Percentiles rank a stretch among this genome's conserved stretches.
These are phyloP conservation scores for Pollenia angustigena DNA, from an alignment of 2,888 invertebrate species.

Conservation along the genomic window DNA sequence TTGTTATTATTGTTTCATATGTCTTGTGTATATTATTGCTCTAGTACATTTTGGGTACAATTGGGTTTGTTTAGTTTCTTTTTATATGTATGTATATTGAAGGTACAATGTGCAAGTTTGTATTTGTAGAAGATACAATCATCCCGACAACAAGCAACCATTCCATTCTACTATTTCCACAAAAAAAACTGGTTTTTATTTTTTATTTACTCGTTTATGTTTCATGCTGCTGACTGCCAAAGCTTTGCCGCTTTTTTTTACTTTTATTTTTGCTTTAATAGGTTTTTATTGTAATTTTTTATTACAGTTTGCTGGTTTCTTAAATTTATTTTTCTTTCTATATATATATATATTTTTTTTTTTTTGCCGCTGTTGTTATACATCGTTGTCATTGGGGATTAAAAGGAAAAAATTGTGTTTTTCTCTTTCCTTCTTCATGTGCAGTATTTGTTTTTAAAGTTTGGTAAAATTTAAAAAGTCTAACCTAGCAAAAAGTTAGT, in stretches of 20 bases:
- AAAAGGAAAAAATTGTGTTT: slow-evolving; percentile 7
- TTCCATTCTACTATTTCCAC: slow-evolving; percentile 44
- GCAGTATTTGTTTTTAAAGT: slow-evolving; percentile 54
- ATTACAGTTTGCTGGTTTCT: slow-evolving; percentile 61
- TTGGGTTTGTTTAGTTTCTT: slow-evolving; percentile 9
- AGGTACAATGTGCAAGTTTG: not conserved
- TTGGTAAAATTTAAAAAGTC: slow-evolving; percentile 60
- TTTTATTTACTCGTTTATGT: slow-evolving; percentile 51
- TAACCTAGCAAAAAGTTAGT: slow-evolving; percentile 53
- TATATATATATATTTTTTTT: not conserved
- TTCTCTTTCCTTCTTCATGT: slow-evolving; percentile 39
- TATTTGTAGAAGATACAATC: slow-evolving; percentile 42
- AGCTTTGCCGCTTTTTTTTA: slow-evolving; percentile 53
- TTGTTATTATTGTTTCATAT: slow-evolving; percentile 36
- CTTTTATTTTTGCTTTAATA: slow-evolving; percentile 59
- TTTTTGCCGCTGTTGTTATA: slow-evolving; percentile 44
- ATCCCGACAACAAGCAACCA: slow-evolving; percentile 36
- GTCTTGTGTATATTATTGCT: slow-evolving; percentile 44
- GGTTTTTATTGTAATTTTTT: slow-evolving; percentile 66
- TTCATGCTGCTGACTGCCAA: slow-evolving; percentile 58
- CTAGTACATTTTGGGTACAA: slow-evolving; percentile 30
- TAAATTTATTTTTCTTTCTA: slow-evolving; percentile 41
- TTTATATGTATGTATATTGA: no score
- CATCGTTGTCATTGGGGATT: slow-evolving; percentile 58
- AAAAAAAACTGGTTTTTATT: slow-evolving; percentile 61